Conservation (phyloP, 1,140 invertebrate species). For the Xylocopa sonorina region DNA sequence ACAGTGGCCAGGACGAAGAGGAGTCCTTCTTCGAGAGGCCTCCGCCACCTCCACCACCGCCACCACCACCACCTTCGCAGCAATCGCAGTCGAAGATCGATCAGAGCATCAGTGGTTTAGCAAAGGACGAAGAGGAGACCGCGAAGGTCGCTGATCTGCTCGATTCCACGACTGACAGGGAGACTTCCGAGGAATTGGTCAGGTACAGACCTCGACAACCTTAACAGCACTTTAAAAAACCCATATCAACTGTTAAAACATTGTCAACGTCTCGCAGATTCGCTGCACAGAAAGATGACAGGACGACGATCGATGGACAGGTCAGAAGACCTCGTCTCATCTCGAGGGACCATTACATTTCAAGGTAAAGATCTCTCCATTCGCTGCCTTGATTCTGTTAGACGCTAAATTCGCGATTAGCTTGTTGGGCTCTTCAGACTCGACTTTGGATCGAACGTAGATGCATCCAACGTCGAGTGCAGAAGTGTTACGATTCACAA, state of each 20-base stretch:
- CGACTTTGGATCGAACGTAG: neutral
- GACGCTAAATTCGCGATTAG: neutral
- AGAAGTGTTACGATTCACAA: constrained; percentile 54
- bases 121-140: constrained; percentile 65
- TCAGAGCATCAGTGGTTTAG: constrained; percentile 42
- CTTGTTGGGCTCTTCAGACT: too few species aligned
- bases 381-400: neutral
- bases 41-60: constrained; percentile 57
- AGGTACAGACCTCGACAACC: constrained; percentile 65
- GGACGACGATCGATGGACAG: constrained; percentile 72
- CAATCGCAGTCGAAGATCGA: constrained; percentile 69
- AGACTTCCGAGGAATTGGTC: constrained; percentile 70
- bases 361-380: constrained; percentile 66
- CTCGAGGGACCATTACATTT: constrained; percentile 78
- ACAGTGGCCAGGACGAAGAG: constrained; percentile 72
- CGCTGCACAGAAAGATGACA: constrained; percentile 69
- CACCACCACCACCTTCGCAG: constrained; percentile 53
- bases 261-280: constrained; percentile 59
- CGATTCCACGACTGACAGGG: constrained; percentile 57
- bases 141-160: constrained; percentile 53
- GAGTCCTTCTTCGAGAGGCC: constrained; percentile 78
- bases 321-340: constrained; percentile 70
- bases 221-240: neutral
- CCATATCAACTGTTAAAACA: neutral
- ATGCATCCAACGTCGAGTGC: constrained; percentile 17